Base-by-base conservation (phyloP, 2,888 invertebrate species). In the Xestobium rufovillosum region DNA sequence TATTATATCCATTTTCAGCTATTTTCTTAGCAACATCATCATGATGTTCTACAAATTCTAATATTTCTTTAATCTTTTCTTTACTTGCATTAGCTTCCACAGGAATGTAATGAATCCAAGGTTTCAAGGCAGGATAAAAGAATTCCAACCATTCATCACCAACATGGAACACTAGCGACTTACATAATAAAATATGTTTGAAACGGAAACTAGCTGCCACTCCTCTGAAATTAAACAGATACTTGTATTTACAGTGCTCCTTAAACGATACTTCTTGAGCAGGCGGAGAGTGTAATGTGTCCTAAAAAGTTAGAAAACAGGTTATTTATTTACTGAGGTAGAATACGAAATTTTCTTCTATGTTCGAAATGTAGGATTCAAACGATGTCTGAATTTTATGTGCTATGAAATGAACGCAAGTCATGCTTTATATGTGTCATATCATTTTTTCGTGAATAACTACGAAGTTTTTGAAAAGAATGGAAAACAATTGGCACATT, bases 181-280 rank as follows among this genome's bases (percentile, higher is more conserved):
- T 80, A 60, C 96, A 97, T 1, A 96, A 68, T 55, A 96, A 90
- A 26, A 97, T 72, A 67, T 96, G 95, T 61, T 95, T 95, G 35
- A 94, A 79, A n/a, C 96, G 76, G 59, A 97, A 97, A 63, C 94
- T 95, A 6, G 96, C 96, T 2, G 96, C 95, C 0, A 97, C 95
- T 2, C 96, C 96, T 47, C 95, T 78, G 60, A 90, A 96, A 69
- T 97, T 97, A 60, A 96, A 95, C 26, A 96, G 70, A 63, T 89
- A 96, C 64, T 89, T 91, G 65, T 82, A 95, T 63, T 79, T 77
- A 65, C 96, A 97, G 62, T 96, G 96, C 8, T 88, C 81, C 67
- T 90, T 89, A 48, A 97, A 79, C 1, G 84, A 74, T 0, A 91
- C 82, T 69, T 95, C 95, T 37, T 73, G 55, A 0, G 94, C 95